Conservation (phyloP, 2,113 vertebrate genomes). For the Rhinoptilus africanus region DNA sequence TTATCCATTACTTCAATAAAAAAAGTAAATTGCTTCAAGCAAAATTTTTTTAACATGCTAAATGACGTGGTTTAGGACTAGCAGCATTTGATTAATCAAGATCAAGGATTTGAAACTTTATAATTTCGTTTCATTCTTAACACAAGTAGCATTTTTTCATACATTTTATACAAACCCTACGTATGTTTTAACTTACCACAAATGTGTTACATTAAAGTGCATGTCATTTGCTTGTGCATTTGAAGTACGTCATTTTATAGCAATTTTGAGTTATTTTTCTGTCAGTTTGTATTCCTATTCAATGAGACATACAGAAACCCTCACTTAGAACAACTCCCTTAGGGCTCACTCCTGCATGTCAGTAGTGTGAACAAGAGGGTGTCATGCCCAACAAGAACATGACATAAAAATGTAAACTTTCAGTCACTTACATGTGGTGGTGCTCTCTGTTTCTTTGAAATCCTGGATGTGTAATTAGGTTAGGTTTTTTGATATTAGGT, state of each 20-base stretch:
- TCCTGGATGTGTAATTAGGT: not conserved
- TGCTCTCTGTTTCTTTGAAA: slow-evolving; percentile 45
- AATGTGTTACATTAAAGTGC: slow-evolving; percentile 79
- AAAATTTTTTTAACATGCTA: slow-evolving; percentile 46
- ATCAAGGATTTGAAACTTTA: slow-evolving; percentile 63
- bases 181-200: slow-evolving; percentile 75
- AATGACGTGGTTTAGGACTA: slow-evolving; percentile 60
- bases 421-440: slow-evolving; percentile 55
- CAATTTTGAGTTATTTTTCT: slow-evolving; percentile 86
- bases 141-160: slow-evolving; percentile 68
- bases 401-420: slow-evolving; percentile 68
- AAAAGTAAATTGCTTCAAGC: not conserved
- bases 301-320: slow-evolving; percentile 71
- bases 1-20: slow-evolving; percentile 30
- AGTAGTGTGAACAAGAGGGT: slow-evolving; percentile 46
- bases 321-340: slow-evolving; percentile 74
- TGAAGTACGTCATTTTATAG: slow-evolving; percentile 81
- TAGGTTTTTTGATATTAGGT: not conserved
- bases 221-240: slow-evolving; percentile 77
- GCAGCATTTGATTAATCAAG: slow-evolving; percentile 69
- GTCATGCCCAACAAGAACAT: slow-evolving; percentile 42
- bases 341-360: slow-evolving; percentile 68
- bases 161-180: slow-evolving; percentile 69
- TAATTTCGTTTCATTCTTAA: slow-evolving; percentile 72
- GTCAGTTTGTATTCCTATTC: slow-evolving; percentile 81